phyloP scores from a whole-genome alignment of 23 tunicate species.

The Phallusia fumigata region DNA sequence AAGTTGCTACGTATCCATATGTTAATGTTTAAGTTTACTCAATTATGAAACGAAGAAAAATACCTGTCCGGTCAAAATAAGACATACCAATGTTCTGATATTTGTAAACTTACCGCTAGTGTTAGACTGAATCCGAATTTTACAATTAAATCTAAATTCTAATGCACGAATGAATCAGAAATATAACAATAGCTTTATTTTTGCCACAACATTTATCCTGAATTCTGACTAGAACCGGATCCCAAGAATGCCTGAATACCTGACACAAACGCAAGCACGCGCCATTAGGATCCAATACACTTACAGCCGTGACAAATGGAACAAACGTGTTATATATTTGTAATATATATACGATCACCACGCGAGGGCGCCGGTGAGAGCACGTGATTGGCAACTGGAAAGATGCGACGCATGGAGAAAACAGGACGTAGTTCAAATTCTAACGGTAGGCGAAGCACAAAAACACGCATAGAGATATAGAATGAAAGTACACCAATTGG shows the following conservation, averaged over 20 bases:
- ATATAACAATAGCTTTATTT: not conserved
- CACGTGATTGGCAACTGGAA: constrained; percentile 5
- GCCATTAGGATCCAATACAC: not conserved
- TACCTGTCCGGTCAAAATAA: no score
- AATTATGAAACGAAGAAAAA: no score
- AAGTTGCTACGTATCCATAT: no score
- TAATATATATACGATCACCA: not conserved
- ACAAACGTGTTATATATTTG: constrained; percentile 6
- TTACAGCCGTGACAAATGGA: not conserved
- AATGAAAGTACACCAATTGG: no score
- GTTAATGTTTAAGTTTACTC: no score
- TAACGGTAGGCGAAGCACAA: no score
- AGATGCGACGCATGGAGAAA: not conserved
- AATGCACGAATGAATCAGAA: no score
- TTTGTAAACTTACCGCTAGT: no score
- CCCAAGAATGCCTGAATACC: not conserved
- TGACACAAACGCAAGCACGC: not conserved
- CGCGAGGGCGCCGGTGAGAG: constrained; percentile 7
- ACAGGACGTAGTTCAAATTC: not conserved
- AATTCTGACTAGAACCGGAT: not conserved
- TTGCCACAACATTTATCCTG: not conserved
- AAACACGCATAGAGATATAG: no score
- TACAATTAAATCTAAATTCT: no score
- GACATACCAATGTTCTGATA: no score
- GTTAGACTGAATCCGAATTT: no score